Conservation (phyloP, 1,140 invertebrate genomes). For the Pogonomyrmex californicus region DNA sequence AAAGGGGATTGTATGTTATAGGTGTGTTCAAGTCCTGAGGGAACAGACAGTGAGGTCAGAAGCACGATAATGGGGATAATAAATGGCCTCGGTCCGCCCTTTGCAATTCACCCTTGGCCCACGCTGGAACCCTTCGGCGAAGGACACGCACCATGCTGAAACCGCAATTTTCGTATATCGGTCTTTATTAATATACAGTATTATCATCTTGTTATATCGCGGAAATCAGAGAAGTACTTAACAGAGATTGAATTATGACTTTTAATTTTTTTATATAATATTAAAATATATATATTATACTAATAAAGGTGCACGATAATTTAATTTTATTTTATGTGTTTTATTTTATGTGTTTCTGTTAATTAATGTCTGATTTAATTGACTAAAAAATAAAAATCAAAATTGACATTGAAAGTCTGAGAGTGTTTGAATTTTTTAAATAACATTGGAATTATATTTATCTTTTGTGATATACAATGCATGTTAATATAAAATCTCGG, state of each 20-base stretch:
- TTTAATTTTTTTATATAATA: not conserved
- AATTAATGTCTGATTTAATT: not conserved
- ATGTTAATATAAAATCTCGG: constrained; percentile 4
- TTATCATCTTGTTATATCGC: constrained; percentile 10
- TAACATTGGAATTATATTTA: not conserved
- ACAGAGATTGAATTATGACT: not conserved
- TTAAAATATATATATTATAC: not conserved
- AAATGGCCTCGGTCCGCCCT: constrained; percentile 74
- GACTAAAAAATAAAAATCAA: not conserved
- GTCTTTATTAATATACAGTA: constrained; percentile 53
- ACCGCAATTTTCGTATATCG: constrained; percentile 61
- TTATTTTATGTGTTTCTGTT: not conserved
- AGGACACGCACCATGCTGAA: constrained; percentile 50
- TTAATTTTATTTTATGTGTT: not conserved
- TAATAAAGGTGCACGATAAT: not conserved
- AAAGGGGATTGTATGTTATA: constrained; percentile 74
- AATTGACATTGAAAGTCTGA: not conserved
- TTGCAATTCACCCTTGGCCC: constrained; percentile 67
- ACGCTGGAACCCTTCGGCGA: constrained; percentile 36
- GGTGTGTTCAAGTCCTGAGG: constrained; percentile 51
- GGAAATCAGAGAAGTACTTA: not conserved
- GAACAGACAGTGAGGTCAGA: constrained; percentile 65
- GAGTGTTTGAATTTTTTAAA: not conserved
- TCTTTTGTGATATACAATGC: not conserved
- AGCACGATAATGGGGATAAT: constrained; percentile 79